phyloP scores from a whole-genome alignment of 1,140 invertebrate genomes.

The Neodiprion lecontei region DNA sequence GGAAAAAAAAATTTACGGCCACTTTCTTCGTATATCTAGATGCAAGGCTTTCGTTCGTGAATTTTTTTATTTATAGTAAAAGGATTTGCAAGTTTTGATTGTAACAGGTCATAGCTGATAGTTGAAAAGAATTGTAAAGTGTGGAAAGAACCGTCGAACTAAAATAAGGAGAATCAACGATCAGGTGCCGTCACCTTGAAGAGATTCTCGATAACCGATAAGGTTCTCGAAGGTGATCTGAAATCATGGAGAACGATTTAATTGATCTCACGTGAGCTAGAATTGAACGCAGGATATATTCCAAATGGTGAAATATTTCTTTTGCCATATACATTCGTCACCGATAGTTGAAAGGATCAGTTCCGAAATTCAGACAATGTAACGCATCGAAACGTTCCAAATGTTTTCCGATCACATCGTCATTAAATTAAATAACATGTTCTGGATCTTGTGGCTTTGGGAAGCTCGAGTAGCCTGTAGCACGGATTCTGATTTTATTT shows the following conservation, averaged over 20 bases:
- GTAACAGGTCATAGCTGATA: not conserved
- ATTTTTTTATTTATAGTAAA: too few relatives aligned
- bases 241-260: not conserved
- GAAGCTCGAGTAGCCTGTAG: not conserved
- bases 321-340: too few relatives aligned
- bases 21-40: too few relatives aligned
- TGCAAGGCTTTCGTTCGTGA: too few relatives aligned
- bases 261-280: too few relatives aligned
- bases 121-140: too few relatives aligned
- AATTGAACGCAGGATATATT: too few relatives aligned
- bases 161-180: not conserved
- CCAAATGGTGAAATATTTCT: too few relatives aligned
- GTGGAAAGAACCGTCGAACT: not conserved
- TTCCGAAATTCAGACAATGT: too few relatives aligned
- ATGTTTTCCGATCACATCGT: not conserved
- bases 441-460: not conserved
- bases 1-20: too few relatives aligned
- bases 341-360: too few relatives aligned
- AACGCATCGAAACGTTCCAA: too few relatives aligned
- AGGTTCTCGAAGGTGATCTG: not conserved
- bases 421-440: not conserved
- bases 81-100: not conserved
- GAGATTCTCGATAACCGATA: slow-evolving; percentile 1
- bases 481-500: not conserved
- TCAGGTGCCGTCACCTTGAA: not conserved